Conservation (phyloP, 2,113 vertebrate species). For the Monopterus albus region DNA sequence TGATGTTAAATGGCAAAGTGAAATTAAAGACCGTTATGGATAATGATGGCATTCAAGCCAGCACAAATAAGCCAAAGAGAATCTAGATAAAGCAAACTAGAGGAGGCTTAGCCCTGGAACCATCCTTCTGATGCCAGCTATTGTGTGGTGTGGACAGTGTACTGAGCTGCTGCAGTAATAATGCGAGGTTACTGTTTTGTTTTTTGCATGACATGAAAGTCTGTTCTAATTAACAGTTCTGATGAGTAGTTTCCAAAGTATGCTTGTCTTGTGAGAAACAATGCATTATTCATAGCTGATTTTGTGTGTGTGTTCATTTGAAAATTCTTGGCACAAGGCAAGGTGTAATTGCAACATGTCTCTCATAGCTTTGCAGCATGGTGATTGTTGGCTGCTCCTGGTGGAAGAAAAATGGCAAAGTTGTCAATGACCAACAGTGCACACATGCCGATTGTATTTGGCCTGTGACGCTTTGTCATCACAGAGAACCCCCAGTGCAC, state of each 20-base stretch:
- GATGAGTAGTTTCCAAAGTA: background rate
- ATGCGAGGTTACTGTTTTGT: background rate
- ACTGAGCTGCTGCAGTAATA: background rate
- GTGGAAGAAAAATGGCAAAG: constrained; percentile 42
- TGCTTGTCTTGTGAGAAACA: background rate
- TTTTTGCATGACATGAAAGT: background rate
- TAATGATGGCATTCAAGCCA: constrained; percentile 54
- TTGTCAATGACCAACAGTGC: constrained; percentile 37
- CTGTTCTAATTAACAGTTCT: background rate
- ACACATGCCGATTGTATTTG: constrained; percentile 33
- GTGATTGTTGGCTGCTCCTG: constrained; percentile 13
- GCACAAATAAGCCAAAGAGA: constrained; percentile 18
- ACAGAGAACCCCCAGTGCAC: constrained; percentile 39
- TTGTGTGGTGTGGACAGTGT: constrained; percentile 18
- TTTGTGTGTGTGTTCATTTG: background rate
- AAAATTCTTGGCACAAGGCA: background rate
- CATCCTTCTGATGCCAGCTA: constrained; percentile 37
- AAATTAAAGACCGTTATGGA: constrained; percentile 75
- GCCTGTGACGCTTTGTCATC: constrained; percentile 56
- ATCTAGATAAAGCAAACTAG: constrained; percentile 16
- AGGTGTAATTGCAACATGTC: background rate
- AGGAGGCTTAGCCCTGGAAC: constrained; percentile 11
- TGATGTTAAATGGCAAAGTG: constrained; percentile 68
- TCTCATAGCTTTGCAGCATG: background rate
- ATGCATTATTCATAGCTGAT: no score